A percentile compares a stretch with the other conserved stretches of the same genome.
Evolutionary conservation across 2,888 invertebrate genomes (phyloP).

Genomic region (Pimpla rufipes): DNA sequence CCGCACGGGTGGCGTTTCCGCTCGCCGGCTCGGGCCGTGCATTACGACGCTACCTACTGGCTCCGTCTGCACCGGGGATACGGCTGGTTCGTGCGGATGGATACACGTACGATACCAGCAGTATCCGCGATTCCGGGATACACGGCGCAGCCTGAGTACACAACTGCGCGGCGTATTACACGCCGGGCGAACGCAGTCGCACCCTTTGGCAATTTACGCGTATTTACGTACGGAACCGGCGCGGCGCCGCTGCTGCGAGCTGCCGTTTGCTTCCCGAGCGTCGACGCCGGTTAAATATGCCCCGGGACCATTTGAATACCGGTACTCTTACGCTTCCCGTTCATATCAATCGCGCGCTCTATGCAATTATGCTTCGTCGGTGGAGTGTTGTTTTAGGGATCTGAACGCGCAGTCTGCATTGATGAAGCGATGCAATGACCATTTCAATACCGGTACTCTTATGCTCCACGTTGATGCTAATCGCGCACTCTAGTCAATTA

Average conservation of each 20-base stretch:
- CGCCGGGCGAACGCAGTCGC: constrained; percentile 3
- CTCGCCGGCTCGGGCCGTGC: constrained; percentile 49
- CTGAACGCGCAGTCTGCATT: background rate
- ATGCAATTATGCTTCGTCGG: background rate
- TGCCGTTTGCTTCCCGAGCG: background rate
- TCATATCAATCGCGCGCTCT: background rate
- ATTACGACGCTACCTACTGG: constrained; percentile 24
- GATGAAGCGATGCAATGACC: background rate
- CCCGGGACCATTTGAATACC: too few species aligned
- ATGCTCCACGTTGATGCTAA: too few species aligned
- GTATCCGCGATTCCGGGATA: constrained; percentile 7
- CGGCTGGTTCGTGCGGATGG: background rate
- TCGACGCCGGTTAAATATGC: too few species aligned
- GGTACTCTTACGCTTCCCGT: too few species aligned
- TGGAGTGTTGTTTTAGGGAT: too few species aligned
- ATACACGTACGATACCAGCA: constrained; percentile 35
- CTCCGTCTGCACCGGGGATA: background rate
- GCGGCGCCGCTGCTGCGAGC: constrained; percentile 8
- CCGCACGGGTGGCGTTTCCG: constrained; percentile 61
- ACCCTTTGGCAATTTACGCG: constrained; percentile 48
- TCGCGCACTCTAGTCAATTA: background rate
- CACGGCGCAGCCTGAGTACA: constrained; percentile 25
- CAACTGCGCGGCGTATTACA: constrained; percentile 22
- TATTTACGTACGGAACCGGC: constrained; percentile 35
- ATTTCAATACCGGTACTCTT: background rate